Evolutionary conservation across 92 coral and sea anemone genomes (phyloP), one percentile per base, ranked within the genome.

Genomic region (Palythoa grandis): DNA sequence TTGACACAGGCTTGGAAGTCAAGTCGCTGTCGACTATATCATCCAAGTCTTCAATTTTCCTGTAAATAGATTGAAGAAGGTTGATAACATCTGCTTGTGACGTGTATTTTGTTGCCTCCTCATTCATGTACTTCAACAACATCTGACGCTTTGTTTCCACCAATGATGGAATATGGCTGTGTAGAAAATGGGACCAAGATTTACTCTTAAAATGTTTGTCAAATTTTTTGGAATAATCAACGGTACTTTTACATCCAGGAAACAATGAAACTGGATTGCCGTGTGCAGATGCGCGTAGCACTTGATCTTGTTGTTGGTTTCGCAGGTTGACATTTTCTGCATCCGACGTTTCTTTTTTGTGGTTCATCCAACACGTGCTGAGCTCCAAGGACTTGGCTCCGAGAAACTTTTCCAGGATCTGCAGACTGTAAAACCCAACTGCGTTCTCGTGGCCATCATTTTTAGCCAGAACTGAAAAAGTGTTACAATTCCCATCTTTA

Each of bases 361-460:
- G 40, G 40, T 58, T 58, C 60, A 47, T 74, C 83, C 88, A 85
- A 82, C 88, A 85, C 8, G 88, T 85, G 74, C 80, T 57, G 24
- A 85, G 50, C 4, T 19, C 11, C 65, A 85, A 61, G 11, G 83
- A 75, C 74, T 85, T 75, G 50, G 88, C 83, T 40, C 83, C 82
- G 15, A 85, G 88, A 53, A 85, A 85, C 76, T 47, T 85, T 70
- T 85, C 83, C 47, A 85, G 79, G 7, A 83, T 76, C 23, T 15
- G 65, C 52, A 76, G 60, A 22, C 3, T 74, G 75, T 85, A 85
- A 85, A 85, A 75, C 88, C 88, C 88, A 48, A 85, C 83, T 74
- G 88, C 78, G 72, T 85, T 85, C 67, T 85, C 88, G 15, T 75
- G 63, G 52, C 88, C 88, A 77, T 85, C 88, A 74, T 85, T 85